phyloP scores from a whole-genome alignment of 23 tunicate genomes.

The Ciona savignyi region DNA sequence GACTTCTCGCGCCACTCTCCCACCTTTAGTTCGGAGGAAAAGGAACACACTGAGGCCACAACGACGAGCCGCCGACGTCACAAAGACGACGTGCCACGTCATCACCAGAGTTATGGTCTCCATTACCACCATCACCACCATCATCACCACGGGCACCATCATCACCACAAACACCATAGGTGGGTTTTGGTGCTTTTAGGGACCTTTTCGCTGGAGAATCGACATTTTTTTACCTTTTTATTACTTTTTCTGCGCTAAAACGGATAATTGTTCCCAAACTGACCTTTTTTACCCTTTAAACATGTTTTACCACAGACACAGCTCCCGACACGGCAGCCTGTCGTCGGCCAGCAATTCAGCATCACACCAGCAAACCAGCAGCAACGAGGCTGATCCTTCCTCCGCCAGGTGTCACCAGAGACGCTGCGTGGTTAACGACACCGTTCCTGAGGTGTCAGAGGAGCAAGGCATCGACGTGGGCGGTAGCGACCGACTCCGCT shows the following conservation, averaged over 20 bases:
- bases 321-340: constrained; percentile 33
- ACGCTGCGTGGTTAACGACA: constrained; percentile 53
- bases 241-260: background rate
- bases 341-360: constrained; percentile 16
- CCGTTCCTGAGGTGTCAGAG: constrained; percentile 39
- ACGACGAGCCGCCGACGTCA: constrained; percentile 33
- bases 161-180: constrained; percentile 82
- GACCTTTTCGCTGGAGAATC: too few species aligned
- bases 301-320: constrained; percentile 55
- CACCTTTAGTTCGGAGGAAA: constrained; percentile 13
- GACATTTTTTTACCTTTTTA: too few species aligned
- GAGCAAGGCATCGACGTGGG: constrained; percentile 7
- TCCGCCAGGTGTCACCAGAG: constrained; percentile 43
- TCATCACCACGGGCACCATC: constrained; percentile 91
- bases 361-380: constrained; percentile 23
- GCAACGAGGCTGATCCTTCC: constrained; percentile 22
- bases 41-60: background rate
- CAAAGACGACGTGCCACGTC: constrained; percentile 41
- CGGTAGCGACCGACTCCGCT: background rate
- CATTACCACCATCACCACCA: constrained; percentile 59
- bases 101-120: constrained; percentile 60
- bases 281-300: too few species aligned
- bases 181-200: constrained; percentile 7
- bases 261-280: background rate
- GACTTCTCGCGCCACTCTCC: constrained; percentile 30